Evolutionary conservation across 1,140 invertebrate genomes (phyloP).

Genomic region (Lanistes nyassanus): DNA sequence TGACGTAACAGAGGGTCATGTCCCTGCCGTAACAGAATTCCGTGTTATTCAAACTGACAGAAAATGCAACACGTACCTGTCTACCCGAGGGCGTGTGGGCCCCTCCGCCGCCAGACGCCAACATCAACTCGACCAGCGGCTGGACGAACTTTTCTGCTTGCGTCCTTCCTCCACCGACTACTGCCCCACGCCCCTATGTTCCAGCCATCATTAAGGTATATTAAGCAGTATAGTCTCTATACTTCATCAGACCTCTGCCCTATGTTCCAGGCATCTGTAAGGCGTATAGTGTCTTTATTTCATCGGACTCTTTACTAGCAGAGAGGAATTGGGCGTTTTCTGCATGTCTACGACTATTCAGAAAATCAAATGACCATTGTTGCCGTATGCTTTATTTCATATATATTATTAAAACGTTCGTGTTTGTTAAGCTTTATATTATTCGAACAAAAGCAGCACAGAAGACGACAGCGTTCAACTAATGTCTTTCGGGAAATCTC

Average conservation of each 20-base stretch:
- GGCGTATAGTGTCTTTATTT: neutral
- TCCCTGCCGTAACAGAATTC: neutral
- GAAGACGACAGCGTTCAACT: no score
- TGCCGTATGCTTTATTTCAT: no score
- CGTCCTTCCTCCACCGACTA: neutral
- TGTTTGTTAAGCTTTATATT: no score
- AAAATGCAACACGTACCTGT: constrained; percentile 2
- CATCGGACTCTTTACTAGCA: neutral
- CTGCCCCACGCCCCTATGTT: neutral
- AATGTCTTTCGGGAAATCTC: no score
- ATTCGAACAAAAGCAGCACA: no score
- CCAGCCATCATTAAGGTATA: constrained; percentile 15
- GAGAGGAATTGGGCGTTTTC: neutral
- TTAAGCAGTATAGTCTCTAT: neutral
- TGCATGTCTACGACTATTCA: neutral
- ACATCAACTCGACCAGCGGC: neutral
- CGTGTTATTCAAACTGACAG: neutral
- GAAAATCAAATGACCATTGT: neutral
- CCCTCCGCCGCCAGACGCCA: neutral
- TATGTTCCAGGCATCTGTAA: neutral
- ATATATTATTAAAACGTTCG: no score
- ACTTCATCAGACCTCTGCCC: neutral
- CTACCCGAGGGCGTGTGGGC: neutral
- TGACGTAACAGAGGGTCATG: no score
- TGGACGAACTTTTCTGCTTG: constrained; percentile 20